Evolutionary conservation across 1,140 invertebrate genomes (phyloP).

Genomic region (Choristoneura fumiferana): DNA sequence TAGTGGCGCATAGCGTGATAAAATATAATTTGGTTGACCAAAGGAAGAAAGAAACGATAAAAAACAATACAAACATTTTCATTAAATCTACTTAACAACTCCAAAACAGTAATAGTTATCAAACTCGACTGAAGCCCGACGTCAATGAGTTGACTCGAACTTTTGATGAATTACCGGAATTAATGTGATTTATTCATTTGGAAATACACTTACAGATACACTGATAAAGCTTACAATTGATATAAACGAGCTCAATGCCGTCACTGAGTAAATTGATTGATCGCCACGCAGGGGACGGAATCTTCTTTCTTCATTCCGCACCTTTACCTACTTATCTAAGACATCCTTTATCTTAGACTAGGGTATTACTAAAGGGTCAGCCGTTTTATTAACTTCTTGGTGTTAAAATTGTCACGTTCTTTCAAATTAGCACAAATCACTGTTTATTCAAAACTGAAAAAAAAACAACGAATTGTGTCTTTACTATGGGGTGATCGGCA

Average conservation of each 20-base stretch:
- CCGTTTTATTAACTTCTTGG: neutral
- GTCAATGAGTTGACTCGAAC: conserved; percentile 39
- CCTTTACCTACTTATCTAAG: conserved; percentile 6
- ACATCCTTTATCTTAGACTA: neutral
- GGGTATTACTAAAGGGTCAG: neutral
- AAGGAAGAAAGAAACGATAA: no score
- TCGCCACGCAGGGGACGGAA: conserved; percentile 32
- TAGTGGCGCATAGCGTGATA: no score
- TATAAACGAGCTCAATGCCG: conserved; percentile 41
- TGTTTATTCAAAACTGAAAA: no score
- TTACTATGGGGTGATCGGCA: no score
- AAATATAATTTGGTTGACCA: no score
- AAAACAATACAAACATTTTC: no score
- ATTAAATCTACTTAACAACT: no score
- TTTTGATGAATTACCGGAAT: conserved; percentile 47
- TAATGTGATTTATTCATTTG: conserved; percentile 53
- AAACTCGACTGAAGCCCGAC: conserved; percentile 8
- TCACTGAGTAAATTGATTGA: conserved; percentile 50
- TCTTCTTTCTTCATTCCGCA: conserved; percentile 33
- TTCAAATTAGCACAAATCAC: no score
- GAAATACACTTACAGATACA: conserved; percentile 40
- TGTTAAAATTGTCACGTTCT: no score
- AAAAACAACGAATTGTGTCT: no score
- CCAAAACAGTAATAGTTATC: conserved; percentile 4
- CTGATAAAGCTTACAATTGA: conserved; percentile 49